Percentiles rank a stretch among this genome's conserved stretches.
These are phyloP conservation scores for Betta splendens DNA, from an alignment of 2,797 vertebrate genomes.

Conservation along the genomic window DNA sequence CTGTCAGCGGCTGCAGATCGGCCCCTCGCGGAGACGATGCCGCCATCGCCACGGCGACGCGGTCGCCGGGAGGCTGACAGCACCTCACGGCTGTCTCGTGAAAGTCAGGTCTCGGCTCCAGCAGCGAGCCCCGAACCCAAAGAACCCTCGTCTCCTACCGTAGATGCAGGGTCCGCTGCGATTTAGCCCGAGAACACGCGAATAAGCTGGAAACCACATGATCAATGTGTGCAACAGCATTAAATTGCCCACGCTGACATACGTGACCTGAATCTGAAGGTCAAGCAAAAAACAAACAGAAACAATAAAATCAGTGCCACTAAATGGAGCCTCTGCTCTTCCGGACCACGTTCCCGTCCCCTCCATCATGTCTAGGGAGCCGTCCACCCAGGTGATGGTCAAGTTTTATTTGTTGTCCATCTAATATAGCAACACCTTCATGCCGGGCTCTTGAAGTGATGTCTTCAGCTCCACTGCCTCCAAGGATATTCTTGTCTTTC, in stretches of 20 bases:
- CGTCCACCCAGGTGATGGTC: slow-evolving; percentile 16
- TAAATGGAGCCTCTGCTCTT: slow-evolving; percentile 7
- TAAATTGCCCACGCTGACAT: too few relatives aligned
- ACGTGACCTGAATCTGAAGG: slow-evolving; percentile 11
- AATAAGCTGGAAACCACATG: too few relatives aligned
- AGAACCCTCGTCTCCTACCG: slow-evolving; percentile 6
- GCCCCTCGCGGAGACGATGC: slow-evolving; percentile 41
- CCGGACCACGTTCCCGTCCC: slow-evolving; percentile 5
- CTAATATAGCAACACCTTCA: slow-evolving; percentile 22
- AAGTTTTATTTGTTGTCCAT: slow-evolving; percentile 37
- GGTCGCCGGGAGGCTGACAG: slow-evolving; percentile 37
- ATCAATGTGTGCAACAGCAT: too few relatives aligned
- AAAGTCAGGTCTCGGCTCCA: slow-evolving; percentile 13
- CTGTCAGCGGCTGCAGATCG: slow-evolving; percentile 69
- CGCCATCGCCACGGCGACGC: slow-evolving; percentile 24
- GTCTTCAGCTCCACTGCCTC: slow-evolving; percentile 34
- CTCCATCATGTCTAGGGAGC: slow-evolving; percentile 3
- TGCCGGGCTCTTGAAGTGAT: slow-evolving; percentile 25
- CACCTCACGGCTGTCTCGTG: slow-evolving; percentile 11
- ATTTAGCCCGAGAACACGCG: too few relatives aligned
- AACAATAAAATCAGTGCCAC: slow-evolving; percentile 16
- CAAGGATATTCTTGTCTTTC: slow-evolving; percentile 40
- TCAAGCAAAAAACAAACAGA: too few relatives aligned
- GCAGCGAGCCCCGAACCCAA: neutral
- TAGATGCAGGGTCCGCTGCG: too few relatives aligned